Conservation (phyloP, 2,888 invertebrate genomes). For the Drosophila falleni region DNA sequence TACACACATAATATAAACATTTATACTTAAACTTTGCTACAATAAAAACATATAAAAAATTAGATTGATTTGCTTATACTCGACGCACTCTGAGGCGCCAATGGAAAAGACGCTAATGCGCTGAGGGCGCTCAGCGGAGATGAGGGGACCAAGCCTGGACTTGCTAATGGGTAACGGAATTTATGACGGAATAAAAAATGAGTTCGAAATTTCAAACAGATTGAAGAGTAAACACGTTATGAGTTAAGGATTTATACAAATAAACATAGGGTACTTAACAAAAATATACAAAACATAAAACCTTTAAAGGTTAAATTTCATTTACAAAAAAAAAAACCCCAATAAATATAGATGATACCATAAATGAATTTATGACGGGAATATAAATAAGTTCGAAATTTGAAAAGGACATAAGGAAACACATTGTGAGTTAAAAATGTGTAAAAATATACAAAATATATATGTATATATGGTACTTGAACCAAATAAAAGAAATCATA, state of each 20-base stretch:
- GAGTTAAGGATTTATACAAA: conserved; percentile 6
- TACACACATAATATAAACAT: not conserved
- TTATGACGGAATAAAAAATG: conserved; percentile 28
- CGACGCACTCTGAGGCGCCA: conserved; percentile 24
- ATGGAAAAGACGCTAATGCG: conserved; percentile 32
- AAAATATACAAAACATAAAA: not conserved
- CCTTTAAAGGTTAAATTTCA: not conserved
- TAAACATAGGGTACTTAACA: not conserved
- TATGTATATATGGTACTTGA: not conserved
- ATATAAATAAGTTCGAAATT: conserved; percentile 11
- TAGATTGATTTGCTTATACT: conserved; percentile 38
- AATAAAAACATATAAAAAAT: conserved; percentile 10
- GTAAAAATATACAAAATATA: not conserved
- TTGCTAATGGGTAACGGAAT: conserved; percentile 44
- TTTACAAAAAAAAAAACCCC: no score
- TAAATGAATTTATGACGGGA: conserved; percentile 31
- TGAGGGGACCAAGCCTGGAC: not conserved
- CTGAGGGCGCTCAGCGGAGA: not conserved
- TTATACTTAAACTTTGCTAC: not conserved
- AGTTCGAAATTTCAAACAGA: conserved; percentile 3
- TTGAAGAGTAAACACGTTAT: not conserved
- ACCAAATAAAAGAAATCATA: not conserved
- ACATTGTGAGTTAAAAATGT: conserved; percentile 2
- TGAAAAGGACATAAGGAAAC: conserved; percentile 1
- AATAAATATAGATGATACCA: no score